These are phyloP conservation scores for Scalopus aquaticus DNA, from an alignment of 2,113 vertebrate species.

Conservation along the genomic window DNA sequence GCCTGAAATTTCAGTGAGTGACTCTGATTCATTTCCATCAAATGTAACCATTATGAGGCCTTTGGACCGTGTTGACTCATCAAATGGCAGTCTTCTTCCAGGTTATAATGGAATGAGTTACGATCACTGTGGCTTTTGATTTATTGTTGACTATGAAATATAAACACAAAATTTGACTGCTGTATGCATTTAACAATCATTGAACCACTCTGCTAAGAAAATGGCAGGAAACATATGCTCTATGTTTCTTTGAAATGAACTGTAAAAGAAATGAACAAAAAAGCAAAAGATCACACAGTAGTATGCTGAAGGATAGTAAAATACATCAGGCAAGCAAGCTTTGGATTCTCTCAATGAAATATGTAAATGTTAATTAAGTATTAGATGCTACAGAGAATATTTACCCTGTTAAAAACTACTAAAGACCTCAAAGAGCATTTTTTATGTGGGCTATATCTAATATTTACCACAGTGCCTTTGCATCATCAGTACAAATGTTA, in stretches of 20 bases:
- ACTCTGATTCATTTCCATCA: neutral
- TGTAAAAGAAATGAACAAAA: neutral
- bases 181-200: neutral
- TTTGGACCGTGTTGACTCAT: neutral
- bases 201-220: constrained; percentile 7
- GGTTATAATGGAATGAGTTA: neutral
- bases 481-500: neutral
- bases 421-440: neutral
- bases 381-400: neutral
- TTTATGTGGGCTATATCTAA: neutral
- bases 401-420: constrained; percentile 14
- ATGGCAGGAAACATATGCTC: neutral
- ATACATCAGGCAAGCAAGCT: neutral
- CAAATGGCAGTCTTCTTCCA: neutral
- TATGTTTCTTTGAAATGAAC: constrained; percentile 4
- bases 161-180: neutral
- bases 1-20: neutral
- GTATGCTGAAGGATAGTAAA: neutral
- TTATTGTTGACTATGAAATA: constrained; percentile 4
- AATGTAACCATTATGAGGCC: neutral
- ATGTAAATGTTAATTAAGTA: neutral
- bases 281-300: neutral
- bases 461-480: neutral
- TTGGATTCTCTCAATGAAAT: constrained; percentile 15
- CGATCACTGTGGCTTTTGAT: neutral